A percentile compares a stretch with the other conserved stretches of the same genome.
These are phyloP conservation scores for Mormyrus proboscirostris DNA, from an alignment of 2,797 vertebrate species.

Conservation along the genomic window DNA sequence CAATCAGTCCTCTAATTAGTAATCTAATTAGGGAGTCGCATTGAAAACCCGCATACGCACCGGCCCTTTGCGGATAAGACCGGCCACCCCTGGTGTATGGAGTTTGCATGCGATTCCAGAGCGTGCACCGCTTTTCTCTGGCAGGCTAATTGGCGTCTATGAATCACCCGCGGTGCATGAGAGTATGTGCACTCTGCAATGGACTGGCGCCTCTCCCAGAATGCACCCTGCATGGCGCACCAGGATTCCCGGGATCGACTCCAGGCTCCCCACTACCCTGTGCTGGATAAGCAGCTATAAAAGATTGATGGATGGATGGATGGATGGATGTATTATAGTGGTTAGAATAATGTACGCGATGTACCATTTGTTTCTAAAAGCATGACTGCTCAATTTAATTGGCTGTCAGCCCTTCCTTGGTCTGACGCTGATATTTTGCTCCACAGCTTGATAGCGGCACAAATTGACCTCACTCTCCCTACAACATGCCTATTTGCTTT, in stretches of 20 bases:
- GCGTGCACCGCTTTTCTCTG: neutral
- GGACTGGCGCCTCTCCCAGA: neutral
- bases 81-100: neutral
- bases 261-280: neutral
- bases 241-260: neutral
- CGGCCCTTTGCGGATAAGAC: too few species aligned
- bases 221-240: neutral
- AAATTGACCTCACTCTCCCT: slow-evolving; percentile 50
- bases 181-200: neutral
- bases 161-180: neutral
- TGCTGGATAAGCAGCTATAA: neutral
- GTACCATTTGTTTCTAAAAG: slow-evolving; percentile 16
- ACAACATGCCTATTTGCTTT: slow-evolving; percentile 48
- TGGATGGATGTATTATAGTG: neutral
- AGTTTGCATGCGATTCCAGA: neutral
- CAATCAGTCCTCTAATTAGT: too few species aligned
- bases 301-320: neutral
- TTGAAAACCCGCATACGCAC: too few species aligned
- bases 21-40: too few species aligned
- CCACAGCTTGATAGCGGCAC: slow-evolving; percentile 61
- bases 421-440: neutral
- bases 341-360: neutral
- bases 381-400: slow-evolving; percentile 30
- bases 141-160: neutral
- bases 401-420: slow-evolving; percentile 22